A percentile compares a stretch with the other conserved stretches of the same genome.
Evolutionary conservation across 1,140 invertebrate species (phyloP).

Genomic region (Diabrotica virgifera): DNA sequence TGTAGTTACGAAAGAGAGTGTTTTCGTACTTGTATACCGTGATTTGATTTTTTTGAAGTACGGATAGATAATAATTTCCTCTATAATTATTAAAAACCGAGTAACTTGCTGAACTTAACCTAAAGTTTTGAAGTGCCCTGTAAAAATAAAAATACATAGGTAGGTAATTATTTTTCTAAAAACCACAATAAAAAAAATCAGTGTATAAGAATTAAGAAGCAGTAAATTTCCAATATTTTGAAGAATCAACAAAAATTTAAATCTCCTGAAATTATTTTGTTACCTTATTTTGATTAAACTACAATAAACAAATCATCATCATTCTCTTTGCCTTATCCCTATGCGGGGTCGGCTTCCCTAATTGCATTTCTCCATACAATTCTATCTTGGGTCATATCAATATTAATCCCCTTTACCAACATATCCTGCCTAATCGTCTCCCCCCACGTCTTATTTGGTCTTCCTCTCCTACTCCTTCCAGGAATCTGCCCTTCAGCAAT

Average conservation of each 20-base stretch:
- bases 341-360: no score
- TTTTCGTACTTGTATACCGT: slow-evolving; percentile 31
- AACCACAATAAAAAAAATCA: no score
- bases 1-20: slow-evolving; percentile 27
- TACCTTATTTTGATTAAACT: background rate
- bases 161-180: slow-evolving; percentile 10
- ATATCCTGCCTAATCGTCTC: no score
- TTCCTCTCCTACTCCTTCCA: no score
- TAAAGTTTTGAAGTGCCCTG: slow-evolving; percentile 23
- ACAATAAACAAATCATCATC: background rate
- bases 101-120: slow-evolving; percentile 11
- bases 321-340: no score
- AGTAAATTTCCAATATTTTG: background rate
- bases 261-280: background rate
- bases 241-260: background rate
- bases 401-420: no score
- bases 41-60: slow-evolving; percentile 33
- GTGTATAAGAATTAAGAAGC: background rate
- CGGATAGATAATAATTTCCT: slow-evolving; percentile 26
- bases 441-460: no score
- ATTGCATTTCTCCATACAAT: no score
- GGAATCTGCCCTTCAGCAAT: no score
- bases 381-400: no score
- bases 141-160: slow-evolving; percentile 11
- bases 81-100: slow-evolving; percentile 16